Percentiles rank a stretch among this genome's conserved stretches.
Evolutionary conservation across 1,140 invertebrate genomes (phyloP).

Genomic region (Tetramorium parvispinum): DNA sequence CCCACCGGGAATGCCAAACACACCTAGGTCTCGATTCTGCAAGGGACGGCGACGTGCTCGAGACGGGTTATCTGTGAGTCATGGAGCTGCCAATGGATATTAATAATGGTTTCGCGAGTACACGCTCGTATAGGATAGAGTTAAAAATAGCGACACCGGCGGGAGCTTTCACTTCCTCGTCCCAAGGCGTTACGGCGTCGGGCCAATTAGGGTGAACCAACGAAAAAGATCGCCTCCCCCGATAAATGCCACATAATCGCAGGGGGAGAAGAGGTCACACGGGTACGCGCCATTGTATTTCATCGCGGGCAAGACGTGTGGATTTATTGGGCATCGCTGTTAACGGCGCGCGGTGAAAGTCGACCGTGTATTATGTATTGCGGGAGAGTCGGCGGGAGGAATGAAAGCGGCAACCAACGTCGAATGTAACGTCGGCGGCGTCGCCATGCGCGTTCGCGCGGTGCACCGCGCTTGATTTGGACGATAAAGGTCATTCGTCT

Average conservation of each 20-base stretch:
- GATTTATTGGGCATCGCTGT: slow-evolving; percentile 63
- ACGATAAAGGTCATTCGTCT: slow-evolving; percentile 64
- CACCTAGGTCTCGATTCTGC: slow-evolving; percentile 67
- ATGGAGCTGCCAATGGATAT: slow-evolving; percentile 72
- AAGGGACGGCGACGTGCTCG: slow-evolving; percentile 54
- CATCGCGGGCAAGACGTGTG: slow-evolving; percentile 56
- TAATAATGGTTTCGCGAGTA: slow-evolving; percentile 63
- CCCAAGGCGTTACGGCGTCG: slow-evolving; percentile 18
- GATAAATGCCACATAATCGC: slow-evolving; percentile 58
- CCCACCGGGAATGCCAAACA: slow-evolving; percentile 74
- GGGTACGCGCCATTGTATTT: slow-evolving; percentile 58
- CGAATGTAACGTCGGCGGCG: slow-evolving; percentile 1
- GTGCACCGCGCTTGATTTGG: slow-evolving; percentile 40
- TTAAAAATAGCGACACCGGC: slow-evolving; percentile 35
- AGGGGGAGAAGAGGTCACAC: slow-evolving; percentile 50
- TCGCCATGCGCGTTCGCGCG: slow-evolving; percentile 7
- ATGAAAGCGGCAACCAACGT: slow-evolving; percentile 30
- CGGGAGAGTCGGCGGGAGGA: slow-evolving; percentile 38
- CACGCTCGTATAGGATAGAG: background rate
- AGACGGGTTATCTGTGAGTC: slow-evolving; percentile 69
- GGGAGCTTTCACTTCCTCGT: slow-evolving; percentile 68
- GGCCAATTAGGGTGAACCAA: slow-evolving; percentile 62
- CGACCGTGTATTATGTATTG: slow-evolving; percentile 35
- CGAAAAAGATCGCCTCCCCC: slow-evolving; percentile 31
- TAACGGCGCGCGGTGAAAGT: slow-evolving; percentile 66